Evolutionary conservation across 2,888 invertebrate genomes (phyloP), one percentile per base, ranked within the genome.

Genomic region (Drosophila crucigera): DNA sequence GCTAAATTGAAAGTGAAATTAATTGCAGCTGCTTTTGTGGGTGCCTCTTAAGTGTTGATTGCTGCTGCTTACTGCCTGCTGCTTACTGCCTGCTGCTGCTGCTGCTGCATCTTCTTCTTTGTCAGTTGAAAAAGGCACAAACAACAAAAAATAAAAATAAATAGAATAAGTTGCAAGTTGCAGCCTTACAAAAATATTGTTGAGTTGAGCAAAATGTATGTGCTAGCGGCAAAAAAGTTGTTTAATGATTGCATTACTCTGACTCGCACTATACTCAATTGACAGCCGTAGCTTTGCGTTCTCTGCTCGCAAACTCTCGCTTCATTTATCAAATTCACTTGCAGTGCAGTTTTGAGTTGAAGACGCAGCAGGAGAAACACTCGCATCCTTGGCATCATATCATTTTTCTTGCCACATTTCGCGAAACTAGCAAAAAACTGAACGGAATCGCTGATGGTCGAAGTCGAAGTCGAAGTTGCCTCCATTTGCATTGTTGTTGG

Each of bases 1-100:
- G 73, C 78, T 88, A 89, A 90, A 89, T 90, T 90, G 88, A 90
- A 90, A 90, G 88, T 89, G 86, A 89, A 90, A 90, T 90, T 90
- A 90, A 90, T 89, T 90, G 83, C 88, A 78, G 84, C 31, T 39
- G 67, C 78, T 80, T 77, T 83, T 69, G 65, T 71, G 77, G 76
- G 76, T 75, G 78, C 68, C 60, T 14, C 56, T 55, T 10, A 43
- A 65, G 65, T 50, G 64, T 68, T 73, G 68, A 67, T 75, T 69
- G 65, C 61, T 65, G 47, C 33, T 33, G 7, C 43, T 11, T 47
- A 33, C 37, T 9, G 25, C 49, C 33, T 33, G 2, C 47, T 28
- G 7, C 49, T 28, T 25, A 25, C 25, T 28, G 25, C 0, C 28
- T 30, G 30, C 54, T 33, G 19, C 54, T 30, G 39, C 47, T 22